phyloP scores from a whole-genome alignment of 1,140 invertebrate genomes.

The Drosophila burlai region DNA sequence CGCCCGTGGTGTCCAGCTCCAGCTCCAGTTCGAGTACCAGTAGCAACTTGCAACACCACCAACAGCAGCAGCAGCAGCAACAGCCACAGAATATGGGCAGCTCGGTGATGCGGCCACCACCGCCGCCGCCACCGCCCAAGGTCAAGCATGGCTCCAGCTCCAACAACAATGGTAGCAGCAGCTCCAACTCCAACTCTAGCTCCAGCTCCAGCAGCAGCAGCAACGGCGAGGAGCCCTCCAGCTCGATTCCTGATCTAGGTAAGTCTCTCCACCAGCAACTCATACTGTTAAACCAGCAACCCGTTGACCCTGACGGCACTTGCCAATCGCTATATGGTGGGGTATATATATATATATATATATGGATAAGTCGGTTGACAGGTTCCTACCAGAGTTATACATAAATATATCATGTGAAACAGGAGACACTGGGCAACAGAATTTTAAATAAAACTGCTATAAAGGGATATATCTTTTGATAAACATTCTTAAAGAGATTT shows the following conservation, averaged over 20 bases:
- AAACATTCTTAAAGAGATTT: too few species aligned
- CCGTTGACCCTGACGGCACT: slow-evolving; percentile 73
- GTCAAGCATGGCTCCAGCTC: slow-evolving; percentile 74
- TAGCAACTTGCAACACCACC: slow-evolving; percentile 47
- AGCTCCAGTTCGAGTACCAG: slow-evolving; percentile 47
- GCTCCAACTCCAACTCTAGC: not conserved
- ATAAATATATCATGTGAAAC: not conserved
- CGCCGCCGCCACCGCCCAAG: slow-evolving; percentile 87
- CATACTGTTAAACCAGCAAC: slow-evolving; percentile 45
- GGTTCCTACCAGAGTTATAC: slow-evolving; percentile 24
- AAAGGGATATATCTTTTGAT: not conserved
- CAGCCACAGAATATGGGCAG: slow-evolving; percentile 42
- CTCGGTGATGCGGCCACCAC: slow-evolving; percentile 87
- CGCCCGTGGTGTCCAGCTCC: slow-evolving; percentile 82
- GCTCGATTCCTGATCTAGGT: slow-evolving; percentile 94
- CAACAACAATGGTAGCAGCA: slow-evolving; percentile 17
- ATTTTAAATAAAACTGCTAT: not conserved
- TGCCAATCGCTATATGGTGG: slow-evolving; percentile 51
- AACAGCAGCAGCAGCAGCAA: slow-evolving; percentile 39
- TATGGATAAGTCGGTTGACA: slow-evolving; percentile 32
- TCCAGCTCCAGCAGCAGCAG: slow-evolving; percentile 18
- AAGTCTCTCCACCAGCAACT: slow-evolving; percentile 77
- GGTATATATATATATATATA: not conserved
- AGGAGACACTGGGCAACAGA: slow-evolving; percentile 22
- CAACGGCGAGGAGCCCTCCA: slow-evolving; percentile 90